Evolutionary conservation across 1,140 invertebrate genomes (phyloP), one percentile per base, ranked within the genome.

Genomic region (Mesaphorura yosii): DNA sequence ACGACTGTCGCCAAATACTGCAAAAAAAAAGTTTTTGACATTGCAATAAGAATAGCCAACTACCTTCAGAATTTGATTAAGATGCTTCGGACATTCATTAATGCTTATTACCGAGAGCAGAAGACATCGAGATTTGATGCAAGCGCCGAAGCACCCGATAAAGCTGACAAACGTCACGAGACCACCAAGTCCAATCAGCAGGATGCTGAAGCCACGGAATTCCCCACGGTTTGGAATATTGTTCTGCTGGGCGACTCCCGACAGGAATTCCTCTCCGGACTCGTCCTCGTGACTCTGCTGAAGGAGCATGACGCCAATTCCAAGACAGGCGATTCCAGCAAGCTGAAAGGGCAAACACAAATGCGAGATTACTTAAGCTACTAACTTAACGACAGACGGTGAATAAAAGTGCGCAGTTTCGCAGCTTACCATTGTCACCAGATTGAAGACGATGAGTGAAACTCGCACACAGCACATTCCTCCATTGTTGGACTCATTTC

Each of bases 1-100:
- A 86, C 77, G n/a, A 89, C 82, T 62, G 87, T 68, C 50, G 80
- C 77, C 67, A 90, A 87, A 70, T 89, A 90, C 86, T 88, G 69
- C 47, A 76, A 71, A 64, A 54, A 51, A 48, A 23, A 48, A 47
- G 44, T 10, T 46, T 59, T 26, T 26, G 26, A n/a, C 23, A 22
- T 5, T 3, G 38, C 29, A 39, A 15, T 3, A 50, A 5, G 23
- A 10, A 39, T 19, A 19, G 17, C 17, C 12, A 12, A 50, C 3
- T 40, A 4, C 3, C 6, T 6, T 12, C 17, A 22, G 37, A 23
- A 25, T 46, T 10, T 7, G 19, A 46, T 48, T 48, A 34, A 22
- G 31, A 51, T n/a, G n/a, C n/a, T n/a, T n/a, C n/a, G n/a, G n/a
- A n/a, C n/a, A n/a, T n/a, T n/a, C n/a, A n/a, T n/a, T n/a, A 47